Evolutionary conservation across 1,140 invertebrate species (phyloP), one percentile per base, ranked within the genome.

Genomic region (Drosophila bifasciata): DNA sequence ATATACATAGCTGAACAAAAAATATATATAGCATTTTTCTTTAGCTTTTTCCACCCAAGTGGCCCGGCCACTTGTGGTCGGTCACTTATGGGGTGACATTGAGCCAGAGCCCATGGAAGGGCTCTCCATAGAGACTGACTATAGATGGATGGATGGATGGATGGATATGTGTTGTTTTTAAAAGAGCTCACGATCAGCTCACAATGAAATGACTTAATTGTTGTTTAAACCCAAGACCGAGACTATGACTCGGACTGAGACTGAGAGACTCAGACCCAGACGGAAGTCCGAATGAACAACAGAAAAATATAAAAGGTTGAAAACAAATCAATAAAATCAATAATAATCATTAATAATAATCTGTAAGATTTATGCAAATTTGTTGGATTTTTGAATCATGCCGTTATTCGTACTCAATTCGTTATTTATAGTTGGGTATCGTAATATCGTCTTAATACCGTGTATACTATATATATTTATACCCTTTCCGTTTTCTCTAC

Each of bases 311-410:
- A 46, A 68, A 53, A 60, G 53, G 55, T 25, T 32, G 63, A 68
- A 80, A 81, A 81, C 72, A 81, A 81, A 83, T 83, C 79, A 78
- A 83, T 83, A 79, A 79, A 75, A 64, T 70, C 55, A 61, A 69
- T 72, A 84, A 76, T 79, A 79, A 64, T 64, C 76, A 81, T 79
- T 67, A 89, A 83, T 79, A 73, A 79, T 88, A 79, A 69, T 67
- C 61, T 67, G 57, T 85, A 45, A 70, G 77, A 88, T 60, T 72
- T 88, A 88, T 88, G 84, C 79, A 73, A 88, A 88, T 88, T 68
- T 45, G 13, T 36, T 55, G 19, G 25, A 15, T 51, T 53, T 58
- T 25, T 60, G 39, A 61, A 51, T 62, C 64, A 67, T n/a, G n/a
- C n/a, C n/a, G n/a, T n/a, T n/a, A n/a, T n/a, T n/a, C n/a, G n/a